Base-by-base conservation (phyloP, 2,888 invertebrate genomes). In the Plebejus anna region DNA sequence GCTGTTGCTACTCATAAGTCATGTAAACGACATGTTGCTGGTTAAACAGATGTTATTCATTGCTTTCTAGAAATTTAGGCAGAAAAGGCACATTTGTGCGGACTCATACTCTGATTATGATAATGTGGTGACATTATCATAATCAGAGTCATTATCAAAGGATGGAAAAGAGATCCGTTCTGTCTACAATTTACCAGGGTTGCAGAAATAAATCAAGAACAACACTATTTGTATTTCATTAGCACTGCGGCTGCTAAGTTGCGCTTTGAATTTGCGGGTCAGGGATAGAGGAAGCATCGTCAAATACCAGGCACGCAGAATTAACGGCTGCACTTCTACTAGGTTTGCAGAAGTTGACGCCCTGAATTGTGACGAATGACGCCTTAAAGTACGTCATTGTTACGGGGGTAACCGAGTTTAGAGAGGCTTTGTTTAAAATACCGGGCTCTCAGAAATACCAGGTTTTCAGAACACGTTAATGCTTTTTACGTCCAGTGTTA, bases 171-270 rank as follows among this genome's bases (percentile, higher is more conserved):
- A 66, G 66, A 13, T 32, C 32, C 6, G 32, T 66, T 36, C 16
- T 32, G 32, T 66, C 13, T 32, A 4, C 28, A 32, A 36, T 36
- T 13, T 13, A 66, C 16, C 66, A 28, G 32, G 16, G 0, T 4
- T 5, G 66, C 66, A 36, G 13, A 2, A 32, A 32, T 66, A 66
- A 66, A 66, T 32, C 32, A 61, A n/a, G 59, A 59, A 61, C 28
- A 61, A 22, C 22, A 66, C 16, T 66, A 36, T 66, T 66, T 66
- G 66, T 66, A 36, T 66, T 66, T 66, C 32, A 66, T 66, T 66
- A 66, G 32, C 66, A 28, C 22, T 22, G 66, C 66, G 66, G 13
- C 13, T 6, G 66, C 66, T 32, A 11, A 13, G 16, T 11, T 32
- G 32, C 66, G 47, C 47, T 47, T 42, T 38, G 38, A 28, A n/a